A percentile compares a stretch with the other conserved stretches of the same genome.
phyloP scores from a whole-genome alignment of 2,797 vertebrate species.

The Rhabdophis nuchalis region DNA sequence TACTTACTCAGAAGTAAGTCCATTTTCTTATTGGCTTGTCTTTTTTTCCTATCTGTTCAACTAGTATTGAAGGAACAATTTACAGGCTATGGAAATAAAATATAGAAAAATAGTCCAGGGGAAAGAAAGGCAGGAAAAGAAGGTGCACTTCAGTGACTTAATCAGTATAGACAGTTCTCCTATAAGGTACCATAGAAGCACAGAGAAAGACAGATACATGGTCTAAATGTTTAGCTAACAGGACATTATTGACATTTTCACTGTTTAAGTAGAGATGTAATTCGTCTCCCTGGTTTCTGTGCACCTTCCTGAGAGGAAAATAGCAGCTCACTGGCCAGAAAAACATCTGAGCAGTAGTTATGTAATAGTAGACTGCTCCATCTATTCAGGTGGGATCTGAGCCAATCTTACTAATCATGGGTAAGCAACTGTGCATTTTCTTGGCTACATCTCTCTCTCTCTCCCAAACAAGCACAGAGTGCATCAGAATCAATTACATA shows the following conservation, averaged over 20 bases:
- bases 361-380: not conserved
- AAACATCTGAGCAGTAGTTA: not conserved
- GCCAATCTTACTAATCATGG: not conserved
- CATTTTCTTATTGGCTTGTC: not conserved
- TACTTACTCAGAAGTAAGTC: not conserved
- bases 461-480: not conserved
- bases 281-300: not conserved
- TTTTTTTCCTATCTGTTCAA: not conserved
- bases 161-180: constrained; percentile 12
- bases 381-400: not conserved
- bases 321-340: not conserved
- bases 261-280: not conserved
- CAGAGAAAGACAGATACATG: not conserved
- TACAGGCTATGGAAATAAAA: not conserved
- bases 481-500: not conserved
- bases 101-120: not conserved
- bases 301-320: not conserved
- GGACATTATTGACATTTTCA: constrained; percentile 16
- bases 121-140: not conserved
- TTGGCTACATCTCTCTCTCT: not conserved
- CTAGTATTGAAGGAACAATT: not conserved
- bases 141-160: not conserved
- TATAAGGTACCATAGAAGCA: not conserved
- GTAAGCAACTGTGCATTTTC: not conserved
- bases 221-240: constrained; percentile 9